Percentiles rank a stretch among this genome's conserved stretches.
Conservation (phyloP, 2,797 vertebrate genomes). For the Vireo griseus region DNA sequence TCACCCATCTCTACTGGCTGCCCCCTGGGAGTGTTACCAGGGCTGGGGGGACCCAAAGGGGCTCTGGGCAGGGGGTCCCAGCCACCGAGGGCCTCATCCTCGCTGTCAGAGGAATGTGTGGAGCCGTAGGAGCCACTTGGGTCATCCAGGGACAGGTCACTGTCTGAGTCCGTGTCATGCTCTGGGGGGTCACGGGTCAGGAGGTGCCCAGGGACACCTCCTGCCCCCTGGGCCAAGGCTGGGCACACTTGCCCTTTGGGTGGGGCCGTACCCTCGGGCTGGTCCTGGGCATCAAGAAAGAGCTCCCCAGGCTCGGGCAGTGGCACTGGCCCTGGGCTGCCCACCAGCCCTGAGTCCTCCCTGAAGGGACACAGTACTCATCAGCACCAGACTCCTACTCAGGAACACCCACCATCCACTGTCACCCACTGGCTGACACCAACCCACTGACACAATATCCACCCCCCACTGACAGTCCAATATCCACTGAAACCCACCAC, state of each 20-base stretch:
- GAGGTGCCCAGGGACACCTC: not conserved
- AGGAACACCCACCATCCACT: not conserved
- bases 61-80: slow-evolving; percentile 74
- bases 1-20: not conserved
- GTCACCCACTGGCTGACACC: not conserved
- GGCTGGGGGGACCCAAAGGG: fast-evolving
- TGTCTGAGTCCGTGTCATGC: slow-evolving; percentile 90
- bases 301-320: slow-evolving; percentile 80
- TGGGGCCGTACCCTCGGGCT: slow-evolving; percentile 72
- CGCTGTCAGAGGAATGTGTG: slow-evolving; percentile 92
- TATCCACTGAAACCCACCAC: not conserved
- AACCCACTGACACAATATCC: not conserved
- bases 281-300: slow-evolving; percentile 80
- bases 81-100: slow-evolving; percentile 83
- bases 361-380: slow-evolving; percentile 53
- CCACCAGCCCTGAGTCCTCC: slow-evolving; percentile 82
- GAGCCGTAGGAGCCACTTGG: slow-evolving; percentile 90
- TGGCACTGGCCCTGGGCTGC: slow-evolving; percentile 77
- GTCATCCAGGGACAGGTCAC: slow-evolving; percentile 90
- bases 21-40: not conserved
- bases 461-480: not conserved
- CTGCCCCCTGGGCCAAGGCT: not conserved
- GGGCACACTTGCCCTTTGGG: fast-evolving
- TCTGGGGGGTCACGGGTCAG: slow-evolving; percentile 53
- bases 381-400: not conserved